phyloP scores from a whole-genome alignment of 2,888 invertebrate species.

The Stramonita haemastoma region DNA sequence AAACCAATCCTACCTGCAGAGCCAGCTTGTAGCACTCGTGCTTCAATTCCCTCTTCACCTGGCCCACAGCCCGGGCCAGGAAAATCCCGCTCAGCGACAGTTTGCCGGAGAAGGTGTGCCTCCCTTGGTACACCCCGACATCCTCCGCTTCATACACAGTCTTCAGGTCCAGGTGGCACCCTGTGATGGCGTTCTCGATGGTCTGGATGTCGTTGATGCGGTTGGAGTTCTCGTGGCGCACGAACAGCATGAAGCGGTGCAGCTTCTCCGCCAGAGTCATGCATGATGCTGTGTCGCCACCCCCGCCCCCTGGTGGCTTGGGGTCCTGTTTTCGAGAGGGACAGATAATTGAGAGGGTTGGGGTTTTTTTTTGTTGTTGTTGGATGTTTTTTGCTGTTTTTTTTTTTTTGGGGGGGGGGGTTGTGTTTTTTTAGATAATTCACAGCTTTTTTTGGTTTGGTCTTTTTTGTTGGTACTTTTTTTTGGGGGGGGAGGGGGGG shows the following conservation, averaged over 20 bases:
- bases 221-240: conserved; percentile 32
- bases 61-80: conserved; percentile 58
- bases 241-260: conserved; percentile 43
- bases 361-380: too few relatives aligned
- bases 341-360: background rate
- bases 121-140: conserved; percentile 54
- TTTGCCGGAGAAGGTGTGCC: conserved; percentile 62
- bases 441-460: too few relatives aligned
- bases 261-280: conserved; percentile 63
- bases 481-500: too few relatives aligned
- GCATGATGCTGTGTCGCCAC: too few relatives aligned
- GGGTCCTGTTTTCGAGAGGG: background rate
- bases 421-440: too few relatives aligned
- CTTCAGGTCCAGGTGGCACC: conserved; percentile 61
- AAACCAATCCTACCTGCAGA: conserved; percentile 42
- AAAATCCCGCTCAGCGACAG: conserved; percentile 58
- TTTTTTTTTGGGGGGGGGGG: too few relatives aligned
- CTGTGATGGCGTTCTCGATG: conserved; percentile 61
- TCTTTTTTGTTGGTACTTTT: too few relatives aligned
- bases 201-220: conserved; percentile 54
- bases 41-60: conserved; percentile 65
- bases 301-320: conserved; percentile 46
- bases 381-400: too few relatives aligned
- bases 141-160: conserved; percentile 59
- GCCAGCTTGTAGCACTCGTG: conserved; percentile 64